Percentiles rank a stretch among this genome's conserved stretches.
phyloP scores from a whole-genome alignment of 92 coral and sea anemone genomes.

The Epizoanthus stellaris region DNA sequence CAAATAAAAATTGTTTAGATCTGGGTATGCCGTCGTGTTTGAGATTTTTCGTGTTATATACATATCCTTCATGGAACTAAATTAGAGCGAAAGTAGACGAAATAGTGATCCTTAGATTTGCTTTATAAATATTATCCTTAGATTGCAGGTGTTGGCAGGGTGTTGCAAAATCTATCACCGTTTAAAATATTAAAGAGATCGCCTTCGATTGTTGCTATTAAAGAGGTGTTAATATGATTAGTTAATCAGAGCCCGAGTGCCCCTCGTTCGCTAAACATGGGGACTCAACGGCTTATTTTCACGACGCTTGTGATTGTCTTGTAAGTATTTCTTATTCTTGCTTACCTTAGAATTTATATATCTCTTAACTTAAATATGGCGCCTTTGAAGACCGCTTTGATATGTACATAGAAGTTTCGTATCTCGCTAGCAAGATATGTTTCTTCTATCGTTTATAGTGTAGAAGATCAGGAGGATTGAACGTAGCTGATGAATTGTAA shows the following conservation, averaged over 20 bases:
- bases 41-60: no score
- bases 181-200: conserved; percentile 38
- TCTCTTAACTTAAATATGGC: neutral
- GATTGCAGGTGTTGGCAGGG: conserved; percentile 34
- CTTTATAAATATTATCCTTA: conserved; percentile 24
- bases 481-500: neutral
- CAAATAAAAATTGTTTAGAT: no score
- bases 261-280: conserved; percentile 47
- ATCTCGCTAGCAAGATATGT: neutral
- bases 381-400: neutral
- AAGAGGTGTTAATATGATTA: conserved; percentile 25
- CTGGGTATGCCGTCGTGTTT: no score
- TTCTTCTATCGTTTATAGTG: conserved; percentile 3
- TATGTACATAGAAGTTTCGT: neutral
- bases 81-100: no score
- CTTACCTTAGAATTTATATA: neutral
- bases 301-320: conserved; percentile 21
- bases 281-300: conserved; percentile 36
- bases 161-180: neutral
- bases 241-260: conserved; percentile 39
- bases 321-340: conserved; percentile 20
- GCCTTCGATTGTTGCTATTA: conserved; percentile 33
- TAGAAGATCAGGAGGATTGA: conserved; percentile 1
- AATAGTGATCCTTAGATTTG: neutral
- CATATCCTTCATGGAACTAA: no score